Base-by-base conservation (phyloP, 1,140 invertebrate species). In the Atta texana region DNA sequence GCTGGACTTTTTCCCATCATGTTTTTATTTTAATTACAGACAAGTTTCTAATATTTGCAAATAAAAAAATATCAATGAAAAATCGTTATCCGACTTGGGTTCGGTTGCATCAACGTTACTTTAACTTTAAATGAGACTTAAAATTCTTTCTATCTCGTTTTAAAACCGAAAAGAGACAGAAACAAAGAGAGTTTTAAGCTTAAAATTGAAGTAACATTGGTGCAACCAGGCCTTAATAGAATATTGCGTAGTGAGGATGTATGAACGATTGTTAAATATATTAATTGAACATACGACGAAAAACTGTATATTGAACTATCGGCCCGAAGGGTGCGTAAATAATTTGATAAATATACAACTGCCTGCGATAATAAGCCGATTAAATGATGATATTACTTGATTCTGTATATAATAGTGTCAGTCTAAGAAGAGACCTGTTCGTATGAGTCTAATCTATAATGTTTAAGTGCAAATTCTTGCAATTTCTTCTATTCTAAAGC, bases 311-410 rank as follows among this genome's bases (percentile, higher is more conserved):
- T 74, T 24, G 14, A 85, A 76, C 10, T 84, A 39, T 85, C 44
- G 49, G 14, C 10, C 39, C 28, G 21, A 64, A 53, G 31, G 39
- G 34, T 16, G 31, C 59, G 28, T 63, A 49, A 61, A 24, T 76
- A 85, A 85, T 14, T 76, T 85, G n/a, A 85, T 63, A 68, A 57
- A 59, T 71, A 66, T 66, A 80, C 44, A 78, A 86, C 84, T 86
- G 84, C 84, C 84, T 77, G 84, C 84, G 84, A 68, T 86, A 86
- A 80, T 80, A 85, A 85, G 64, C 34, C 6, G 55, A 82, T 57
- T 82, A 76, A 51, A 75, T 53, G 81, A 61, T n/a, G 5, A 57
- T 28, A 59, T 21, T 44, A 51, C 59, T n/a, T 21, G 51, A 61
- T 6, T 84, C 24, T 85, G 57, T 76, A 76, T 14, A 76, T 75